These are phyloP conservation scores for Hippocampus zosterae DNA, from an alignment of 2,113 vertebrate species.

Conservation along the genomic window DNA sequence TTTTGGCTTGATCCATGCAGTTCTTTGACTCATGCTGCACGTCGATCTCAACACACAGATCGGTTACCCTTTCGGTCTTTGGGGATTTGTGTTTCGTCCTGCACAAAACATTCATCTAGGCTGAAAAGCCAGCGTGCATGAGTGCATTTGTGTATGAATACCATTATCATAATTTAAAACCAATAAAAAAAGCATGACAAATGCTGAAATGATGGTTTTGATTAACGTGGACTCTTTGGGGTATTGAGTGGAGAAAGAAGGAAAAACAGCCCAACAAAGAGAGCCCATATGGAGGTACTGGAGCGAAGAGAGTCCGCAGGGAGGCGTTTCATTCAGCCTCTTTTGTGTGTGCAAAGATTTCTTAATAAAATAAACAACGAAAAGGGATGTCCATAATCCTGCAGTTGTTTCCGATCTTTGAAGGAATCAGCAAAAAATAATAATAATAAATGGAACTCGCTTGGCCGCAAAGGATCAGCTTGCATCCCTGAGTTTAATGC, in stretches of 20 bases:
- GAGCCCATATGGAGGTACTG: slow-evolving; percentile 46
- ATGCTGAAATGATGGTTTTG: slow-evolving; percentile 68
- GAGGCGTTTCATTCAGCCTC: slow-evolving; percentile 55
- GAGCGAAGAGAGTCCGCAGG: slow-evolving; percentile 42
- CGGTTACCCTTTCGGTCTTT: slow-evolving; percentile 31
- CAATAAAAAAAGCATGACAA: slow-evolving; percentile 55
- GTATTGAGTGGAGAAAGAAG: slow-evolving; percentile 50
- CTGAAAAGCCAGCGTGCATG: slow-evolving; percentile 44
- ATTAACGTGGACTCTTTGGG: slow-evolving; percentile 68
- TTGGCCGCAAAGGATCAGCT: slow-evolving; percentile 33
- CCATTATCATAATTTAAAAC: slow-evolving; percentile 69
- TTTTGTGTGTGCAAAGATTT: slow-evolving; percentile 59
- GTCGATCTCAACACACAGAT: slow-evolving; percentile 49
- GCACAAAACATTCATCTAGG: slow-evolving; percentile 31
- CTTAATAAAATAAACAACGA: slow-evolving; percentile 65
- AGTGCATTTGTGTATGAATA: slow-evolving; percentile 56
- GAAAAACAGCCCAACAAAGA: slow-evolving; percentile 38
- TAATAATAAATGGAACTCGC: slow-evolving; percentile 31
- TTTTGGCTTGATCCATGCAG: slow-evolving; percentile 18
- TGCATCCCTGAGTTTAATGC: slow-evolving; percentile 41
- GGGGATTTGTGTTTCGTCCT: slow-evolving; percentile 33
- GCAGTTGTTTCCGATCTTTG: slow-evolving; percentile 53
- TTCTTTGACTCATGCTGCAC: slow-evolving; percentile 24
- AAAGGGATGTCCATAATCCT: slow-evolving; percentile 52
- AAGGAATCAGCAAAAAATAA: slow-evolving; percentile 42